Base-by-base conservation (phyloP, 2,797 vertebrate genomes). In the Urophycis tenuis region DNA sequence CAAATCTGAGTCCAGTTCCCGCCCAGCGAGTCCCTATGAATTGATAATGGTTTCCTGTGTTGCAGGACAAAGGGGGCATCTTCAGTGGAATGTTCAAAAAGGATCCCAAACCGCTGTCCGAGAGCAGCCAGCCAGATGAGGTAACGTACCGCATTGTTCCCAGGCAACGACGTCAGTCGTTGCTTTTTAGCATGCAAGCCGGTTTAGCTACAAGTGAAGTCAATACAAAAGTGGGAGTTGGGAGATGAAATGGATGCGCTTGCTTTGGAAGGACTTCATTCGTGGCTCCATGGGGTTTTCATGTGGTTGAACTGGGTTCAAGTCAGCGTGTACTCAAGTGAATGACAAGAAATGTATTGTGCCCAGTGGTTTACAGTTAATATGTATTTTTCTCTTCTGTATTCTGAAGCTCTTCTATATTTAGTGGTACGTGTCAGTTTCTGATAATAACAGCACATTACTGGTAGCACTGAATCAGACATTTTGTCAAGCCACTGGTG, bases 31-130 rank as follows among this genome's bases (percentile, higher is more conserved):
- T 29, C 60, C 53, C 12, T 67, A 29, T 67, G 25, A 67, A 67
- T 67, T 29, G 60, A 67, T 67, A 67, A 67, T 67, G 25, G 60
- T 29, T 29, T 29, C 25, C 69, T 71, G 69, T 31, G 69, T 31
- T 71, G 2, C 30, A 71, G 69, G 69, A 71, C 30, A 71, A 71
- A 71, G 69, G 69, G 14, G 6, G 15, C 32, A 33, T 71, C 14
- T 71, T 71, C 32, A 33, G 69, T 19, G 69, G 69, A 32, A 71
- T 71, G 69, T 71, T 71, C 31, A 71, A 71, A n/a, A 71, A 71
- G 60, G 60, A 67, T 12, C 60, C 60, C 14, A 67, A 67, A 12
- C 60, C 3, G n/a, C 4, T 5, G 2, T 31, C 69, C 9, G 69
- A 71, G 30, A 71, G 69, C 69, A 5, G 30, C 31, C 69, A 32